Evolutionary conservation across 2,888 invertebrate species (phyloP), one percentile per base, ranked within the genome.

Genomic region (Sinhomidia bicolor): DNA sequence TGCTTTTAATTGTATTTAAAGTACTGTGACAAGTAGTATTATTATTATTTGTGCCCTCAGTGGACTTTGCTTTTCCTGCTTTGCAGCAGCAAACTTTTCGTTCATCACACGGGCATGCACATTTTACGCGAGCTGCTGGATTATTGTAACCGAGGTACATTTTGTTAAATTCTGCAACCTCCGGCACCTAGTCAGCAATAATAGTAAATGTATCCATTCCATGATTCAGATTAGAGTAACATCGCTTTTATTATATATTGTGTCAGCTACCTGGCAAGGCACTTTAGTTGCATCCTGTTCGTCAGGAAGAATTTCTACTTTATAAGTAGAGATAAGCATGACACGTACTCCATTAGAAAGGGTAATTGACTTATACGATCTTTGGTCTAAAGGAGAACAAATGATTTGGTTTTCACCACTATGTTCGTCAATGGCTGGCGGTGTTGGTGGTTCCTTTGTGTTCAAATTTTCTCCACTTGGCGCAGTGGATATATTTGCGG

Each of bases 381-480:
- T 74, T 5, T 74, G 54, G 32, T 91, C 91, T 65, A 91, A 74
- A 3, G 91, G 91, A 4, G 91, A 91, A 14, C 82, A 80, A n/a
- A 86, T 85, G 36, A 36, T 36, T 36, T 5, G 36, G 36, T 36
- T 5, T 36, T 36, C 7, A 36, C 36, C 36, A 36, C 36, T 36
- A n/a, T n/a, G n/a, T n/a, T n/a, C n/a, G n/a, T n/a, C n/a, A n/a
- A n/a, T n/a, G n/a, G n/a, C n/a, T n/a, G n/a, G n/a, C n/a, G n/a
- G n/a, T n/a, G n/a, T n/a, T n/a, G n/a, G n/a, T n/a, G n/a, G n/a
- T n/a, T n/a, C n/a, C n/a, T n/a, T n/a, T n/a, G n/a, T n/a, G n/a
- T n/a, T n/a, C n/a, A n/a, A n/a, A n/a, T n/a, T n/a, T n/a, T n/a
- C n/a, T n/a, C n/a, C n/a, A n/a, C n/a, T n/a, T n/a, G n/a, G n/a